Evolutionary conservation across 2,888 invertebrate species (phyloP).

Genomic region (Ecliptopera silaceata): DNA sequence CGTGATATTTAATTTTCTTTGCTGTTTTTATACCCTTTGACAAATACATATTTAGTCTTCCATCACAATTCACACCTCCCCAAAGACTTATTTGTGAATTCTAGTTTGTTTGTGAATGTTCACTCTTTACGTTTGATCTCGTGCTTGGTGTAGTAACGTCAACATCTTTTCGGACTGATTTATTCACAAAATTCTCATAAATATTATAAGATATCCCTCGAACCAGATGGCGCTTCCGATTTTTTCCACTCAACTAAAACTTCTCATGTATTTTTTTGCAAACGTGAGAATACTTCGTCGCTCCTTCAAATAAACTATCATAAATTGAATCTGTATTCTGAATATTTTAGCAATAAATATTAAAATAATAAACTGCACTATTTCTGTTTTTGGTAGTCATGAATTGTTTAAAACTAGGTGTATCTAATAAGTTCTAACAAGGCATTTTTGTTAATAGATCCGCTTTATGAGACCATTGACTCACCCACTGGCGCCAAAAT

Average conservation of each 20-base stretch:
- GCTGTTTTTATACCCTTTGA: slow-evolving; percentile 9
- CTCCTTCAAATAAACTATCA: slow-evolving; percentile 1
- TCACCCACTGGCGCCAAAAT: slow-evolving; percentile 59
- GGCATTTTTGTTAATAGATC: slow-evolving; percentile 51
- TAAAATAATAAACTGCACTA: not conserved
- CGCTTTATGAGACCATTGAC: slow-evolving; percentile 57
- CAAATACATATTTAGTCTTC: slow-evolving; percentile 9
- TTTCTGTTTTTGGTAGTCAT: slow-evolving; percentile 13
- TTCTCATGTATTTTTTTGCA: slow-evolving; percentile 53
- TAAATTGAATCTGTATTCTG: slow-evolving; percentile 6
- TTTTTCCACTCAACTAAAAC: slow-evolving; percentile 51
- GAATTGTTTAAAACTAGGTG: slow-evolving; percentile 32
- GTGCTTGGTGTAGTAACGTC: slow-evolving; percentile 35
- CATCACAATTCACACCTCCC: slow-evolving; percentile 23
- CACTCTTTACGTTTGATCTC: slow-evolving; percentile 30
- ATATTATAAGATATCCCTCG: slow-evolving; percentile 48
- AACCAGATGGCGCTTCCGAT: slow-evolving; percentile 64
- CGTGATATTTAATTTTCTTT: no score
- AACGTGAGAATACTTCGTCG: slow-evolving; percentile 35
- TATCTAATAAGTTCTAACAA: slow-evolving; percentile 48
- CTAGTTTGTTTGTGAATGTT: slow-evolving; percentile 30
- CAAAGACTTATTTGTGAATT: no score
- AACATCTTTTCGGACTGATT: slow-evolving; percentile 48
- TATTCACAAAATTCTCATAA: slow-evolving; percentile 60
- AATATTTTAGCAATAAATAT: slow-evolving; percentile 1